Percentiles rank a stretch among this genome's conserved stretches.
Evolutionary conservation across 2,888 invertebrate genomes (phyloP).

Genomic region (Fabriciana adippe): DNA sequence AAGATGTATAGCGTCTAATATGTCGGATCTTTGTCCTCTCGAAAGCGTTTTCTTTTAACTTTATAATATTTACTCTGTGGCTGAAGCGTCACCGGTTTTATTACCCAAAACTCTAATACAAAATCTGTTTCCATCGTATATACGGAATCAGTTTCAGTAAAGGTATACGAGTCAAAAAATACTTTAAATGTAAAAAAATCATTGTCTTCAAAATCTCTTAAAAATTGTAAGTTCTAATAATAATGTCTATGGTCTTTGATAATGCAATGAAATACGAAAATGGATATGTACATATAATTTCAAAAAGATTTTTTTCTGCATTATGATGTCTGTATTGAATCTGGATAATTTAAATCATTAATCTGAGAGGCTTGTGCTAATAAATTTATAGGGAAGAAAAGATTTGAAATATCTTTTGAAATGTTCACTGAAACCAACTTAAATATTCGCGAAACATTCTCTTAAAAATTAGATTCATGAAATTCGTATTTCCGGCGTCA

Average conservation of each 20-base stretch:
- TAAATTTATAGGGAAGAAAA: too few relatives aligned
- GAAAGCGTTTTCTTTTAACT: constrained; percentile 26
- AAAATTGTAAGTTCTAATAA: too few relatives aligned
- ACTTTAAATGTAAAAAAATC: too few relatives aligned
- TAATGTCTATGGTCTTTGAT: too few relatives aligned
- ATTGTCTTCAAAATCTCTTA: too few relatives aligned
- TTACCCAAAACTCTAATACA: constrained; percentile 23
- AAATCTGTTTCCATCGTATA: constrained; percentile 5
- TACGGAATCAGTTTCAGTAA: background rate
- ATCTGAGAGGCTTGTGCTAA: too few relatives aligned
- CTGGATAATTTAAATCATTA: too few relatives aligned
- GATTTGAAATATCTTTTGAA: background rate
- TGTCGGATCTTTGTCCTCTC: constrained; percentile 7
- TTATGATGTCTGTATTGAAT: too few relatives aligned
- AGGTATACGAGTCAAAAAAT: too few relatives aligned
- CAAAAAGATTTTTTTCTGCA: too few relatives aligned
- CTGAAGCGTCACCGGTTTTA: constrained; percentile 31
- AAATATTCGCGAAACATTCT: constrained; percentile 5
- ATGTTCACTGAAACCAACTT: background rate
- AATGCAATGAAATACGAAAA: too few relatives aligned
- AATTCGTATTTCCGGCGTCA: constrained; percentile 13
- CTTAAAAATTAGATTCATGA: background rate
- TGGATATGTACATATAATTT: too few relatives aligned
- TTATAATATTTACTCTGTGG: constrained; percentile 34
- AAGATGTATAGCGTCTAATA: constrained; percentile 18